These are phyloP conservation scores for Okamejei kenojei DNA, from an alignment of 2,797 vertebrate genomes.

Conservation along the genomic window DNA sequence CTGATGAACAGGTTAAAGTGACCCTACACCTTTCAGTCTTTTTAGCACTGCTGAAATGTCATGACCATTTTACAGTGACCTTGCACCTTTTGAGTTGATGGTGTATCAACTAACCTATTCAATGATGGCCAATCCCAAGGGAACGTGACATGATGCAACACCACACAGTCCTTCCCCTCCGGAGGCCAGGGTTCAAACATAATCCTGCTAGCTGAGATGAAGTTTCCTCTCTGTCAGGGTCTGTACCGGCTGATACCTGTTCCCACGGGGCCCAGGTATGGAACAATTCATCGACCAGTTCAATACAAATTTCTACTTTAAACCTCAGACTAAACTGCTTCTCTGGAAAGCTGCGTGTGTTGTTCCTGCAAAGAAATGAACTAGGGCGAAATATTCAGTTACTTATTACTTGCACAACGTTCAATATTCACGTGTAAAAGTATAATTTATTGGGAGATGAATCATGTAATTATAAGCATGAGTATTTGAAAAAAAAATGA, in stretches of 20 bases:
- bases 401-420: no score
- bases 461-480: not conserved
- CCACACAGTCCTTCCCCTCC: not conserved
- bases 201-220: not conserved
- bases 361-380: not conserved
- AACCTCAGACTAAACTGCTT: not conserved
- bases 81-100: constrained; percentile 6
- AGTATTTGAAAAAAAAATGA: not conserved
- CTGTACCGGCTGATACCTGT: not conserved
- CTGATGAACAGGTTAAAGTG: constrained; percentile 12
- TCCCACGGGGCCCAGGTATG: not conserved
- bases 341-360: not conserved
- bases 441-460: not conserved
- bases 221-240: not conserved
- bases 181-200: not conserved
- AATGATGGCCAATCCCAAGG: constrained; percentile 20
- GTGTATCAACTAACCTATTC: constrained; percentile 11
- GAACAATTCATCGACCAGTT: not conserved
- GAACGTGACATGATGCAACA: not conserved
- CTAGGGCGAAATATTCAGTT: no score
- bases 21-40: constrained; percentile 14
- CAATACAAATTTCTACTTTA: not conserved
- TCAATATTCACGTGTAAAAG: not conserved
- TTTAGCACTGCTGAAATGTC: constrained; percentile 17
- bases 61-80: not conserved